These are phyloP conservation scores for Chamaetylas fuelleborni DNA, from an alignment of 2,113 vertebrate species.

Conservation along the genomic window DNA sequence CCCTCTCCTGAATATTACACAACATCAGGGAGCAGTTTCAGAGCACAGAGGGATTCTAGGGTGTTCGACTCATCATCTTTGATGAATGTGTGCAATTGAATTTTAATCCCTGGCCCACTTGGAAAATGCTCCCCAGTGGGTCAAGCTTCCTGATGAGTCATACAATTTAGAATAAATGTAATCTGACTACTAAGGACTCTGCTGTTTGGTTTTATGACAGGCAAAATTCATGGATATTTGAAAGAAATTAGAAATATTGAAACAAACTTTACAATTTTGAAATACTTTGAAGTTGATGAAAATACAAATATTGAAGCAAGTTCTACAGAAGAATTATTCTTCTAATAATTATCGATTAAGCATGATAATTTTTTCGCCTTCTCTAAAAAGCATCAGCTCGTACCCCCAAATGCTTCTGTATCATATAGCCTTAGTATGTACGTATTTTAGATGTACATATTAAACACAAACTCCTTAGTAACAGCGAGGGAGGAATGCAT, in stretches of 20 bases:
- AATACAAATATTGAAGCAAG: neutral
- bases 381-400: neutral
- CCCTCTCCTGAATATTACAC: neutral
- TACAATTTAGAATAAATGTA: neutral
- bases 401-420: neutral
- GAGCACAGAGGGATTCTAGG: slow-evolving; percentile 23
- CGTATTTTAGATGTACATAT: neutral
- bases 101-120: slow-evolving; percentile 23
- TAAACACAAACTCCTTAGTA: neutral
- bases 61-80: slow-evolving; percentile 9
- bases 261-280: neutral
- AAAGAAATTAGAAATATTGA: neutral
- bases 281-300: neutral
- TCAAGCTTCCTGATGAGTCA: slow-evolving; percentile 36
- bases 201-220: neutral
- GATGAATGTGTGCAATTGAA: slow-evolving; percentile 45
- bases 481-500: neutral
- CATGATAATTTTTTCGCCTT: neutral
- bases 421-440: neutral
- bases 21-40: slow-evolving; percentile 35
- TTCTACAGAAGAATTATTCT: neutral
- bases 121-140: slow-evolving; percentile 24
- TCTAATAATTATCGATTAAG: neutral
- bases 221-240: neutral
- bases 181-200: neutral